These are phyloP conservation scores for Dryas iulia DNA, from an alignment of 1,140 invertebrate species.

Conservation along the genomic window DNA sequence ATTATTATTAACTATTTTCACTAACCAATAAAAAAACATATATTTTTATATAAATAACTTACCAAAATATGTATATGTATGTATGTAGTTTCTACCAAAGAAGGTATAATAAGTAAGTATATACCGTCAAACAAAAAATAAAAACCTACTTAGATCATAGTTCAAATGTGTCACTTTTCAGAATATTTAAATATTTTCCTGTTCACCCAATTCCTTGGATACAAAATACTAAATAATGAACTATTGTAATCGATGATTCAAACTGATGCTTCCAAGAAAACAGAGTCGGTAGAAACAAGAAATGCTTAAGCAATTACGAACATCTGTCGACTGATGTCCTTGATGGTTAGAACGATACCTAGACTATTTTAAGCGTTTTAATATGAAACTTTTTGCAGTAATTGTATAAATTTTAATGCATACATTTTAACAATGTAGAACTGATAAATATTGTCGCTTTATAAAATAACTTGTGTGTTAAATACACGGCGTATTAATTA, in stretches of 20 bases:
- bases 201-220: neutral
- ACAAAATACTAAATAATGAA: constrained; percentile 26
- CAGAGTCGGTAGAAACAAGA: constrained; percentile 25
- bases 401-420: constrained; percentile 3
- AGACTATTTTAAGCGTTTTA: constrained; percentile 12
- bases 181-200: constrained; percentile 9
- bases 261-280: constrained; percentile 27
- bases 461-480: neutral
- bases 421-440: neutral
- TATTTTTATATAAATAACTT: no score
- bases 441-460: neutral
- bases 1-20: no score
- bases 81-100: no score
- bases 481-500: neutral
- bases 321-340: constrained; percentile 33
- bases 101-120: no score
- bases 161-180: neutral
- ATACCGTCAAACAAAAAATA: neutral
- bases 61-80: no score
- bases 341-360: constrained; percentile 27
- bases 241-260: constrained; percentile 33
- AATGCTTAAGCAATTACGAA: constrained; percentile 33
- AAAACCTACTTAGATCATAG: neutral
- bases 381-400: constrained; percentile 1
- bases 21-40: no score